Conservation (phyloP, 2,113 vertebrate genomes). For the Heterotis niloticus region DNA sequence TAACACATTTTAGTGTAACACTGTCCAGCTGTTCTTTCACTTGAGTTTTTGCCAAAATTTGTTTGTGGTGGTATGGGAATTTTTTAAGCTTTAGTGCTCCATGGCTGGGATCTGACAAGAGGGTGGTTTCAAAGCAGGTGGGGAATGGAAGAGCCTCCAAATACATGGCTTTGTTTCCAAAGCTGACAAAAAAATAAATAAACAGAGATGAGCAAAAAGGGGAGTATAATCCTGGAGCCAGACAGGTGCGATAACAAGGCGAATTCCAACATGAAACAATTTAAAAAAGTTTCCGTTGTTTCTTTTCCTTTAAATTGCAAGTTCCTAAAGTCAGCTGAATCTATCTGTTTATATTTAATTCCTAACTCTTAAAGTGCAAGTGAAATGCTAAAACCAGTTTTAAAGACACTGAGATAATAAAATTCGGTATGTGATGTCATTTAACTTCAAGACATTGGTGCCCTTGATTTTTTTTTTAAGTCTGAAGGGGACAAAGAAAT, state of each 20-base stretch:
- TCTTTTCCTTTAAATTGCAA: too few relatives aligned
- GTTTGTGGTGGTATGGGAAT: background rate
- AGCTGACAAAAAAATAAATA: background rate
- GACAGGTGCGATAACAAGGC: background rate
- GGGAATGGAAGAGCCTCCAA: background rate
- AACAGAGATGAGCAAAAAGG: conserved; percentile 3
- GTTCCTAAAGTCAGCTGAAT: too few relatives aligned
- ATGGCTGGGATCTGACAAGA: background rate
- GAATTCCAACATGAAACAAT: background rate
- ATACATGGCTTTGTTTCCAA: conserved; percentile 3
- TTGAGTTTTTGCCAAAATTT: background rate
- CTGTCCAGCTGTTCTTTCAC: too few relatives aligned
- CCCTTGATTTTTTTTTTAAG: too few relatives aligned
- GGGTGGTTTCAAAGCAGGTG: background rate
- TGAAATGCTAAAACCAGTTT: background rate
- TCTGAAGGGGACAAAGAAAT: too few relatives aligned
- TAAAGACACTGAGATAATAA: too few relatives aligned
- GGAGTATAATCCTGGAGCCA: background rate
- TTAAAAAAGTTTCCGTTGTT: too few relatives aligned
- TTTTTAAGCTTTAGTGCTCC: background rate
- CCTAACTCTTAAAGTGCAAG: too few relatives aligned
- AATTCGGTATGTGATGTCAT: too few relatives aligned
- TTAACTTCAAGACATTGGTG: too few relatives aligned
- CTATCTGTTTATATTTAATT: too few relatives aligned
- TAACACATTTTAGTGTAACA: too few relatives aligned